These are phyloP conservation scores for Cabera pusaria DNA, from an alignment of 2,888 invertebrate species.

Conservation along the genomic window DNA sequence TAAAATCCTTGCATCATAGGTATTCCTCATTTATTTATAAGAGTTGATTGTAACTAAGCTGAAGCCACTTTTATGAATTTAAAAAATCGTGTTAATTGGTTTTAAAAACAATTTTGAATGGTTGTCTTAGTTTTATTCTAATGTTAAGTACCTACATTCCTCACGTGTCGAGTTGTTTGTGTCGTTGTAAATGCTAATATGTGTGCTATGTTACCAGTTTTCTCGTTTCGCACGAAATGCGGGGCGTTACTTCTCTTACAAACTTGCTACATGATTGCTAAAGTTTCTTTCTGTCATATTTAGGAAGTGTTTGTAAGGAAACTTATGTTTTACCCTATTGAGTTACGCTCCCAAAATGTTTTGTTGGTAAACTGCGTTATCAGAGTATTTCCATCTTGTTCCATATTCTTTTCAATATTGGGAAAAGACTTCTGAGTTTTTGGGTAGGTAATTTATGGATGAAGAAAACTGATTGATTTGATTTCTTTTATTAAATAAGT, in stretches of 20 bases:
- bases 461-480: no score
- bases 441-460: no score
- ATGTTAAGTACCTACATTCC: conserved; percentile 31
- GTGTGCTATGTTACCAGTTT: conserved; percentile 37
- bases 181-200: conserved; percentile 48
- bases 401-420: conserved; percentile 1
- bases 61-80: no score
- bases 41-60: no score
- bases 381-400: conserved; percentile 9
- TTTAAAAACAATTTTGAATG: no score
- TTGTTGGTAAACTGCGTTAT: conserved; percentile 17
- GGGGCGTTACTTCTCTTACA: conserved; percentile 27
- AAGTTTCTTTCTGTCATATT: conserved; percentile 35
- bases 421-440: no score
- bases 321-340: conserved; percentile 35
- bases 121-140: conserved; percentile 16
- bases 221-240: conserved; percentile 31
- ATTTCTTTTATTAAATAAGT: no score
- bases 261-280: conserved; percentile 34
- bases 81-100: no score
- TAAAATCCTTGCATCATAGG: conserved; percentile 2
- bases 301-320: conserved; percentile 34
- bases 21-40: no score
- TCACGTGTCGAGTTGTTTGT: conserved; percentile 40
- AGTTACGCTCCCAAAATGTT: conserved; percentile 30